A percentile compares a stretch with the other conserved stretches of the same genome.
Evolutionary conservation across 2,113 vertebrate genomes (phyloP).

Genomic region (Albula glossodonta): DNA sequence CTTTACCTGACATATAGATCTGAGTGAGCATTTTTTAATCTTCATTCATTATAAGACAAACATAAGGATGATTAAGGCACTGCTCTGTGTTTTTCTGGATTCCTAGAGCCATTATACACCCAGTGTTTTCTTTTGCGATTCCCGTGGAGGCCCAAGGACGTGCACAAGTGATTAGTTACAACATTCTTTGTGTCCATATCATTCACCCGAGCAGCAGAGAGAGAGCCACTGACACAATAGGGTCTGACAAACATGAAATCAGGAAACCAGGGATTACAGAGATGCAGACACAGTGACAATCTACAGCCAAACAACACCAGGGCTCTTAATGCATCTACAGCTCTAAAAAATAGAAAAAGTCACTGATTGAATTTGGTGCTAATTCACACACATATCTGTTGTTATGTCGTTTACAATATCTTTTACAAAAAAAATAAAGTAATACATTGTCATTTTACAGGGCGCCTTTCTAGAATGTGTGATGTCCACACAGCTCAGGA

Average conservation of each 20-base stretch:
- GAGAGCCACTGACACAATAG: background rate
- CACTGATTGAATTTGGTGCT: background rate
- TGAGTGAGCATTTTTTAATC: background rate
- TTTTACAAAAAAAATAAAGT: background rate
- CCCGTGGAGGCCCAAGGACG: background rate
- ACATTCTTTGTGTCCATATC: background rate
- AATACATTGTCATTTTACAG: background rate
- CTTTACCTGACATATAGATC: background rate
- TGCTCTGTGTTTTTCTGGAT: background rate
- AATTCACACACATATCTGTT: background rate
- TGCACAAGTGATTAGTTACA: background rate
- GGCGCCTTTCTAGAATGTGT: background rate
- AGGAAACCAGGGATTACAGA: background rate
- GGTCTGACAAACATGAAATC: too few species aligned
- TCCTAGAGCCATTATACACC: background rate
- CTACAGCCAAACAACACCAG: background rate
- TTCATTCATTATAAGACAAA: background rate
- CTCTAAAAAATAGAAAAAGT: background rate
- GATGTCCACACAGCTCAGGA: background rate
- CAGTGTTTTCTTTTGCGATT: background rate
- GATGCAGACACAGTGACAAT: background rate
- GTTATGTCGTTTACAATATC: background rate
- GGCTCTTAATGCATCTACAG: background rate
- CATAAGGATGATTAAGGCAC: constrained; percentile 25
- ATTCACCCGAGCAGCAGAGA: background rate